phyloP scores from a whole-genome alignment of 2,113 vertebrate species.

The Rhinopomastus cyanomelas region DNA sequence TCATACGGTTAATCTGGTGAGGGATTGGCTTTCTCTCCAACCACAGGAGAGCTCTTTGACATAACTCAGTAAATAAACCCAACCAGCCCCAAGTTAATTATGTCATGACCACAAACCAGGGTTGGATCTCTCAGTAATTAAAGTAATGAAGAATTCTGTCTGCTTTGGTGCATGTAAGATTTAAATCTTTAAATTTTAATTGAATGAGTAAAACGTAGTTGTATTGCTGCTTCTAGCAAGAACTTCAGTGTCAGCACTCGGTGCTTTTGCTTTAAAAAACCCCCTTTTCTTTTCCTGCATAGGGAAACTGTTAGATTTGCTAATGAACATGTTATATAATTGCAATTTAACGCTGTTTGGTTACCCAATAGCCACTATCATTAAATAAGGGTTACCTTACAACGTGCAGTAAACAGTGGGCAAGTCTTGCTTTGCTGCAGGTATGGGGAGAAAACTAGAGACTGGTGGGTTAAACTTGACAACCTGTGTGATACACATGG shows the following conservation, averaged over 20 bases:
- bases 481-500: not conserved
- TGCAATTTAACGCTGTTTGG: not conserved
- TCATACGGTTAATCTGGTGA: not conserved
- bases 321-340: not conserved
- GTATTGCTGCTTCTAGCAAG: not conserved
- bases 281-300: not conserved
- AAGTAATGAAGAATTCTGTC: not conserved
- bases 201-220: not conserved
- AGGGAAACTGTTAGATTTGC: not conserved
- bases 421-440: not conserved
- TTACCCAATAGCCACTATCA: not conserved
- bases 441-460: not conserved
- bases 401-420: not conserved
- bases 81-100: not conserved
- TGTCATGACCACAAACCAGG: not conserved
- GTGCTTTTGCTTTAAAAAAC: not conserved
- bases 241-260: not conserved
- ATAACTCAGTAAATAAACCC: not conserved
- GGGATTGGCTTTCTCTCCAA: not conserved
- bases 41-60: not conserved
- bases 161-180: not conserved
- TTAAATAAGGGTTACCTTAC: not conserved
- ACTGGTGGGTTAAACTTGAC: not conserved
- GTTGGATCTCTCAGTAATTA: not conserved
- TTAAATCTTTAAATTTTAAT: not conserved